A percentile compares a stretch with the other conserved stretches of the same genome.
phyloP scores from a whole-genome alignment of 2,797 vertebrate species.

The Gallinago nigripennis region DNA sequence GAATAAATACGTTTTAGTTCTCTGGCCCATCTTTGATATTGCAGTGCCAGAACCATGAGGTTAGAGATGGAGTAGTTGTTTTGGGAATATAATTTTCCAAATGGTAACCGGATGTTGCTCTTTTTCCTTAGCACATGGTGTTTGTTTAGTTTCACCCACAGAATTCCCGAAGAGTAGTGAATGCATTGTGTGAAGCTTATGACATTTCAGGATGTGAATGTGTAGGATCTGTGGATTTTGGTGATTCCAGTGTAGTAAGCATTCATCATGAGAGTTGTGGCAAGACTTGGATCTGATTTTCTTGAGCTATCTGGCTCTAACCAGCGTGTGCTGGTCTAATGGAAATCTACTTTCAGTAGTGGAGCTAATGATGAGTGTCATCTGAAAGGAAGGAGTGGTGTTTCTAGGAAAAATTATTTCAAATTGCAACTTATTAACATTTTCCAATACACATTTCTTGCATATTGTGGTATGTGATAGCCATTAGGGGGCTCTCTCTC shows the following conservation, averaged over 20 bases:
- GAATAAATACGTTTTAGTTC: not conserved
- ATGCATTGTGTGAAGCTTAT: not conserved
- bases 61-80: not conserved
- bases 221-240: not conserved
- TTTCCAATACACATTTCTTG: slow-evolving; percentile 17
- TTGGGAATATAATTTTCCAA: not conserved
- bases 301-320: not conserved
- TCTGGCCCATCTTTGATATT: not conserved
- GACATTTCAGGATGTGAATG: not conserved
- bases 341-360: not conserved
- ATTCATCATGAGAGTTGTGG: not conserved
- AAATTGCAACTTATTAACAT: not conserved
- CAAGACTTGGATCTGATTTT: not conserved
- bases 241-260: not conserved
- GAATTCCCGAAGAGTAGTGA: not conserved
- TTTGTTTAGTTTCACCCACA: not conserved
- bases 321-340: not conserved
- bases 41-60: not conserved
- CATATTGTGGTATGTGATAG: not conserved
- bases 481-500: not conserved
- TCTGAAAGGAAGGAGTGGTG: not conserved
- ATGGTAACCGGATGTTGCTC: not conserved
- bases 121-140: not conserved
- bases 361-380: not conserved
- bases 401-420: slow-evolving; percentile 18